Base-by-base conservation (phyloP, 2,888 invertebrate genomes). In the Gymnocheta viridis region DNA sequence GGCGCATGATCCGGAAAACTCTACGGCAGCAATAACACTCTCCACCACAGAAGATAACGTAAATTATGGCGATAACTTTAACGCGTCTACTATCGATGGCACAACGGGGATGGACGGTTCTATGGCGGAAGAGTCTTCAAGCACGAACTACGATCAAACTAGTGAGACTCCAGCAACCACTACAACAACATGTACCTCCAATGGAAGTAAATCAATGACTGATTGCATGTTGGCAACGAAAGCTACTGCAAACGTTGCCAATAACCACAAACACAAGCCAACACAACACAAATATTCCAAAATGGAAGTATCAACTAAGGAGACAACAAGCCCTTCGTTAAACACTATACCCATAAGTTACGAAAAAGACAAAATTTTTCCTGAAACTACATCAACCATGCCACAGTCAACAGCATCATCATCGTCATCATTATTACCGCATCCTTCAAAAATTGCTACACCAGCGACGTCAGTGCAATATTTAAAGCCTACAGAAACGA, bases 301-400 rank as follows among this genome's bases (percentile, higher is more conserved):
- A 73, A n/a, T 38, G 6, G 72, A 80, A 47, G 81, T 32, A 27
- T 19, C n/a, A 29, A 49, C 38, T 62, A 64, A 74, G 86, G 86
- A 44, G 87, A 88, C 82, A 86, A 87, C 72, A 60, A 85, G 76
- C 44, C 47, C 62, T 72, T 5, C 74, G 38, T 58, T 72, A 35
- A 67, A 81, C 72, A 49, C 85, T 62, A 69, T 62, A 54, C 17
- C 51, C 62, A 60, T 17, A 38, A 56, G 12, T 38, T 81, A 27
- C 7, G 67, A 78, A 14, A 56, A 70, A 35, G 54, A 38, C 27
- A 70, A 72, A 27, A 38, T 29, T 17, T 35, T 38, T 12, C 35
- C 81, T 29, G 44, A 69, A 58, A 49, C 78, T 24, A 24, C 56
- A 54, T 10, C 32, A 14, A n/a, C 80, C 62, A 19, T 56, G 47